Conservation (phyloP, 2,113 vertebrate genomes). For the Fulica atra region DNA sequence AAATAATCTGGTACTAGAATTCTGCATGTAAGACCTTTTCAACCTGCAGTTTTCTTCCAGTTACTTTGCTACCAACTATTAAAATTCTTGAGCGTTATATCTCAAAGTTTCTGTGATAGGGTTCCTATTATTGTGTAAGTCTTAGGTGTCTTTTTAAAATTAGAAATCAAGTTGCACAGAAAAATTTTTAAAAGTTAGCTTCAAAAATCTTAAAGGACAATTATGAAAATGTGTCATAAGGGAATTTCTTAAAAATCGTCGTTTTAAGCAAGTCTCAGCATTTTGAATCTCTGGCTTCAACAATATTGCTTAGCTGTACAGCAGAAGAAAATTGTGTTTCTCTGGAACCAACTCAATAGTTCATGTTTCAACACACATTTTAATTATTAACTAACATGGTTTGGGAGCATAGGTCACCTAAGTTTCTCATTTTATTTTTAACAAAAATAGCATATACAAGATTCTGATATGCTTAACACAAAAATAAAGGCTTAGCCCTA, state of each 20-base stretch:
- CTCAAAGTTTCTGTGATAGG: neutral
- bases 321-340: neutral
- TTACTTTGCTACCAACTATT: neutral
- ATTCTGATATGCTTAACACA: neutral
- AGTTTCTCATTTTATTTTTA: neutral
- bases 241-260: neutral
- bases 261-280: constrained; percentile 15
- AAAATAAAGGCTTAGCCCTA: neutral
- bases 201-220: neutral
- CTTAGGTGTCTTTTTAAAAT: neutral
- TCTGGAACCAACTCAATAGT: neutral
- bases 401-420: neutral
- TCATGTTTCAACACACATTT: neutral
- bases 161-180: neutral
- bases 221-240: neutral
- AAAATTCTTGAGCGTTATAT: neutral
- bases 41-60: neutral
- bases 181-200: neutral
- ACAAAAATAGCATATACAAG: neutral
- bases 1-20: neutral
- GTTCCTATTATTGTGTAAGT: neutral
- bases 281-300: neutral
- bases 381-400: neutral
- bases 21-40: neutral
- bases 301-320: neutral